phyloP scores from a whole-genome alignment of 2,888 invertebrate genomes.

The Rambutsinella grinnellia region DNA sequence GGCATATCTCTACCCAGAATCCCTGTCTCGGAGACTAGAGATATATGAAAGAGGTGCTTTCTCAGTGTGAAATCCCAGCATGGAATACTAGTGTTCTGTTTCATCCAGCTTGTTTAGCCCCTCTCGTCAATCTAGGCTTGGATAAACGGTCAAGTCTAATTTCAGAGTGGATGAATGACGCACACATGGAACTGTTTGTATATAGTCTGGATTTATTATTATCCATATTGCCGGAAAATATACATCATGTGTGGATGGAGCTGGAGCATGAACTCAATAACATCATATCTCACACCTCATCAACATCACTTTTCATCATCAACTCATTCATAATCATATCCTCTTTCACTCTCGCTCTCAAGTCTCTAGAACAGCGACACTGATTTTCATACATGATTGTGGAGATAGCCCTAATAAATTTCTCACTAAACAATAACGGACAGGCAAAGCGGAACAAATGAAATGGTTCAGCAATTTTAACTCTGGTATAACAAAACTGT shows the following conservation, averaged over 20 bases:
- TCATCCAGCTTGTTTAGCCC: background rate
- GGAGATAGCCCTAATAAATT: background rate
- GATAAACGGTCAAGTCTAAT: background rate
- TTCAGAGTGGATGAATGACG: background rate
- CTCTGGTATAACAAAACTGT: no score
- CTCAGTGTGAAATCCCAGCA: background rate
- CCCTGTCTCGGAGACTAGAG: no score
- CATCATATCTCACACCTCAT: conserved; percentile 19
- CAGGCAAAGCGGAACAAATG: background rate
- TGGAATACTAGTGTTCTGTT: background rate
- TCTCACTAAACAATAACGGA: background rate
- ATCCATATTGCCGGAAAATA: background rate
- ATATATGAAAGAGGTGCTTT: no score
- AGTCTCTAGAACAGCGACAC: background rate
- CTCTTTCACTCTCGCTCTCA: background rate
- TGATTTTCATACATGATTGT: conserved; percentile 16
- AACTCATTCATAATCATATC: background rate
- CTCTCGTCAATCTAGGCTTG: no score
- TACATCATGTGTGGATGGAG: no score
- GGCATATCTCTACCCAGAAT: no score
- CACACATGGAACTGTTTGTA: background rate
- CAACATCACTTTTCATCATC: background rate
- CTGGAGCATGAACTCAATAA: no score
- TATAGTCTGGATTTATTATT: background rate
- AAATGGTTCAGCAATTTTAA: background rate